A percentile compares a stretch with the other conserved stretches of the same genome.
These are phyloP conservation scores for Zalophus californianus DNA, from an alignment of 2,797 vertebrate species.

Conservation along the genomic window DNA sequence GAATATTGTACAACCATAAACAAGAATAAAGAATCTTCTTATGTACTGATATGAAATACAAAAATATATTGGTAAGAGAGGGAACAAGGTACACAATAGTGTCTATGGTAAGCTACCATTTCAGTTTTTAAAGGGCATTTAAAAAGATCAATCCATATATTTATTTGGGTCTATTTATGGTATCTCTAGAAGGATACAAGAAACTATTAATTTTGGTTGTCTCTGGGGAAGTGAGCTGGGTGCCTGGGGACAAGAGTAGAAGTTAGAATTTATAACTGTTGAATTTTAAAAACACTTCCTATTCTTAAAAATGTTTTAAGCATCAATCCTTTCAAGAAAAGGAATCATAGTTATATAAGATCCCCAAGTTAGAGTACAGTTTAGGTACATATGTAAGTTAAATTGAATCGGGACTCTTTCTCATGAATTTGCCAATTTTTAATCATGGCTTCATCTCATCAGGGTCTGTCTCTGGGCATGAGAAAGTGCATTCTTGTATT, in stretches of 20 bases:
- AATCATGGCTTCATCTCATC: background rate
- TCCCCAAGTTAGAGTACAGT: background rate
- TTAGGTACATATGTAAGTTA: constrained; percentile 5
- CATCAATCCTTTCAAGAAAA: background rate
- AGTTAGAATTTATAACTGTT: background rate
- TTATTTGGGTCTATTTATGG: background rate
- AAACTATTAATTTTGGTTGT: background rate
- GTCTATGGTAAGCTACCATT: background rate
- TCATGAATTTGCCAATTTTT: background rate
- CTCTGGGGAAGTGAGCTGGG: background rate
- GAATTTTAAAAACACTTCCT: constrained; percentile 29
- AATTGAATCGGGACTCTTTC: background rate
- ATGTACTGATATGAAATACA: background rate
- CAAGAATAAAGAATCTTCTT: background rate
- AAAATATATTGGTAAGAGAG: background rate
- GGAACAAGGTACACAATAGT: background rate
- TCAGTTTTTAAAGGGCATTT: background rate
- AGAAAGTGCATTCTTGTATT: background rate
- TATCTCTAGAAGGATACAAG: background rate
- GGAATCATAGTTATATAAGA: background rate
- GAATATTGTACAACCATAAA: background rate
- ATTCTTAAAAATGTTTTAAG: background rate
- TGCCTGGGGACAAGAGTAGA: background rate
- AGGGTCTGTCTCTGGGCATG: background rate
- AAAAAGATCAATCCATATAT: background rate